Percentiles rank a stretch among this genome's conserved stretches.
Conservation (phyloP, 2,888 invertebrate genomes). For the Caprella mutica region DNA sequence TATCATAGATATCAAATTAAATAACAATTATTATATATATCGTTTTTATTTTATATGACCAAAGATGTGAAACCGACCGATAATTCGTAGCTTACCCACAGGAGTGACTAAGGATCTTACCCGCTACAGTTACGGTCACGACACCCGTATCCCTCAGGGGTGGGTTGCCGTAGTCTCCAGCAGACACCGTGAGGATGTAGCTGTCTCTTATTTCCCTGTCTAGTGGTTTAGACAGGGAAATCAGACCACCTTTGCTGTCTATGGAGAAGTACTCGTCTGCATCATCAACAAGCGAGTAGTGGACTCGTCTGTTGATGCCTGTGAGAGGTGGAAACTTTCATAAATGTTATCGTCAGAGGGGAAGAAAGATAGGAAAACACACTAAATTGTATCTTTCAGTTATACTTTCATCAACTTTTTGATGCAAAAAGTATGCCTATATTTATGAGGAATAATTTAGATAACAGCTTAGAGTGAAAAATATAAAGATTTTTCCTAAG, state of each 20-base stretch:
- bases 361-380: no score
- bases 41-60: background rate
- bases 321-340: no score
- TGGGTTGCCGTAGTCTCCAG: slow-evolving; percentile 73
- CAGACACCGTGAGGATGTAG: slow-evolving; percentile 68
- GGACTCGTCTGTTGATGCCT: slow-evolving; percentile 68
- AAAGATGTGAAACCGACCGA: no score
- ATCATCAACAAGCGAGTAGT: slow-evolving; percentile 56
- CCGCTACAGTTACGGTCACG: slow-evolving; percentile 53
- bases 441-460: no score
- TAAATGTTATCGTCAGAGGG: background rate
- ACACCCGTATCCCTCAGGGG: slow-evolving; percentile 66
- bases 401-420: no score
- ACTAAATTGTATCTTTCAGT: no score
- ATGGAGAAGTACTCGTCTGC: slow-evolving; percentile 64
- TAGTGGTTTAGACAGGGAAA: slow-evolving; percentile 67
- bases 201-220: slow-evolving; percentile 58
- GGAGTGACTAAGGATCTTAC: background rate
- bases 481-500: no score
- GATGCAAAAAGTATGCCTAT: no score
- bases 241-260: slow-evolving; percentile 67
- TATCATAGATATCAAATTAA: background rate
- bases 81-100: no score
- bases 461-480: no score
- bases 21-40: background rate